Conservation (phyloP, 2,888 invertebrate genomes). For the Pogonocherus hispidulus region DNA sequence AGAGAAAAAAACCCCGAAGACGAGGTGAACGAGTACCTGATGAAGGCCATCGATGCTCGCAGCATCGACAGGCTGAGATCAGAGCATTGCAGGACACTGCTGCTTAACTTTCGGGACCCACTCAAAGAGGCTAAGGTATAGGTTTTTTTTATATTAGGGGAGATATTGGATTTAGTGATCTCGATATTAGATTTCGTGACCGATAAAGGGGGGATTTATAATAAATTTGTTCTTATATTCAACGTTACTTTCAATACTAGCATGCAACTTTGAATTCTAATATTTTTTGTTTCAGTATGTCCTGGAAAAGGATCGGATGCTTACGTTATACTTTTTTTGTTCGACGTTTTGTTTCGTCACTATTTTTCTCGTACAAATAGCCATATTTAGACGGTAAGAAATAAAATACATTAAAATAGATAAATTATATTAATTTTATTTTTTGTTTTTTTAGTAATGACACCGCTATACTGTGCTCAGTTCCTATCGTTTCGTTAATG, state of each 20-base stretch:
- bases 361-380: slow-evolving; percentile 79
- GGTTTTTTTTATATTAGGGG: too few species aligned
- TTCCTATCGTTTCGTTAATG: slow-evolving; percentile 67
- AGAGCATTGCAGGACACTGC: slow-evolving; percentile 89
- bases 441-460: slow-evolving; percentile 67
- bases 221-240: background rate
- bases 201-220: background rate
- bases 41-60: slow-evolving; percentile 95
- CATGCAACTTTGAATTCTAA: background rate
- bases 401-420: background rate
- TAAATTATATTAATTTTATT: background rate
- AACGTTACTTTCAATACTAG: background rate
- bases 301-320: slow-evolving; percentile 87
- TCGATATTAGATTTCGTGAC: too few species aligned
- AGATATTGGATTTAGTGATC: too few species aligned
- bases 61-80: slow-evolving; percentile 90
- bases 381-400: slow-evolving; percentile 58
- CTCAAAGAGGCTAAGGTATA: slow-evolving; percentile 86
- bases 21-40: slow-evolving; percentile 96
- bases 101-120: slow-evolving; percentile 86
- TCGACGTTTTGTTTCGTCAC: slow-evolving; percentile 81
- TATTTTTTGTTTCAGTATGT: slow-evolving; percentile 77
- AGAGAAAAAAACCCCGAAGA: slow-evolving; percentile 86
- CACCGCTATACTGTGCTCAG: slow-evolving; percentile 65
- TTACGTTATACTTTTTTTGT: slow-evolving; percentile 88